Conservation (phyloP, 2,888 invertebrate species). For the Ormia ochracea region DNA sequence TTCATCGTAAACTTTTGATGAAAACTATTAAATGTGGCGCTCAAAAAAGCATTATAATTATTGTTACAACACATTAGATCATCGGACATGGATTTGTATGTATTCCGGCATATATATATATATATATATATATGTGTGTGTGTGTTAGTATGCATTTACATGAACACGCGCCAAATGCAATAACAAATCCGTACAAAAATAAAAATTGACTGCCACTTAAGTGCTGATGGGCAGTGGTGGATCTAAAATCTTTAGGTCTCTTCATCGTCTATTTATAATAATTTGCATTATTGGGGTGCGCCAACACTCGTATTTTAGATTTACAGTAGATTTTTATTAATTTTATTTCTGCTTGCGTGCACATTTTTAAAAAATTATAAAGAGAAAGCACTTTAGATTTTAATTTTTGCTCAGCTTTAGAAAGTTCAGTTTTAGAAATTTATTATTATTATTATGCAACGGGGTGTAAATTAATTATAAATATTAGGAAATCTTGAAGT, state of each 20-base stretch:
- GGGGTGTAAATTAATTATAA: too few species aligned
- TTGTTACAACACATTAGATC: conserved; percentile 50
- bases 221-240: conserved; percentile 1
- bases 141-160: neutral
- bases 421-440: too few species aligned
- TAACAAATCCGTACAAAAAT: neutral
- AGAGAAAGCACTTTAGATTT: too few species aligned
- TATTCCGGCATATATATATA: neutral
- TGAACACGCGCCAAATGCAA: neutral
- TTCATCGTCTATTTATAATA: conserved; percentile 20
- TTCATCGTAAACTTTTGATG: conserved; percentile 52
- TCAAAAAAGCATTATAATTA: conserved; percentile 27
- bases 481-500: too few species aligned
- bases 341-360: neutral
- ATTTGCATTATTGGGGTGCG: conserved; percentile 8
- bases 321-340: conserved; percentile 37
- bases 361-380: neutral
- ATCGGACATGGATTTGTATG: conserved; percentile 25
- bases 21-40: conserved; percentile 51
- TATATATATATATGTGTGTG: neutral
- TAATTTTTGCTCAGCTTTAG: too few species aligned
- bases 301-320: conserved; percentile 38
- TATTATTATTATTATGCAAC: too few species aligned
- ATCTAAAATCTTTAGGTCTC: conserved; percentile 6
- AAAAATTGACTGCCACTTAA: neutral